A percentile compares a stretch with the other conserved stretches of the same genome.
Evolutionary conservation across 1,140 invertebrate species (phyloP).

Genomic region (Aphidius gifuensis): DNA sequence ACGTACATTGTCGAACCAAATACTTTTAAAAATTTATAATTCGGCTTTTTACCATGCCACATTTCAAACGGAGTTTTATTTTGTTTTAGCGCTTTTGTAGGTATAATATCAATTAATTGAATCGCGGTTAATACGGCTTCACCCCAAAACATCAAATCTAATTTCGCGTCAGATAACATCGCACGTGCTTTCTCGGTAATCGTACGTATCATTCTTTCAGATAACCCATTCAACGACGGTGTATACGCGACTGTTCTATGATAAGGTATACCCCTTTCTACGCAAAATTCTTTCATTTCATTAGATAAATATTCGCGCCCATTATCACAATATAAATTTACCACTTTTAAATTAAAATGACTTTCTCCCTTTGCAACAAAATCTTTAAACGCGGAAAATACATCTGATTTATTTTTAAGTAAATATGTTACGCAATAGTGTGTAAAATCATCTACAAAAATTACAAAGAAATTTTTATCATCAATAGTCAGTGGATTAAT

Average conservation of each 20-base stretch:
- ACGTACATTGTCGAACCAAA: slow-evolving; percentile 52
- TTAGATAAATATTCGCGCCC: slow-evolving; percentile 15
- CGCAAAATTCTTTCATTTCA: slow-evolving; percentile 11
- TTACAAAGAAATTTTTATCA: slow-evolving; percentile 2
- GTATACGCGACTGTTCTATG: slow-evolving; percentile 15
- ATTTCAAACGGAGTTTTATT: slow-evolving; percentile 51
- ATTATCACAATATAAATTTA: slow-evolving; percentile 18
- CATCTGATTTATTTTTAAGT: slow-evolving; percentile 19
- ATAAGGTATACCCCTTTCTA: slow-evolving; percentile 17
- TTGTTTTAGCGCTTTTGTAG: slow-evolving; percentile 41
- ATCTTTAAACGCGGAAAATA: slow-evolving; percentile 17
- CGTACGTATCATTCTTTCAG: slow-evolving; percentile 49
- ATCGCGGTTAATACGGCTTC: slow-evolving; percentile 45
- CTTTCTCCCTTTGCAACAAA: slow-evolving; percentile 3
- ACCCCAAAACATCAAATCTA: slow-evolving; percentile 40
- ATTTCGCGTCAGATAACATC: slow-evolving; percentile 38
- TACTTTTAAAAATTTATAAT: slow-evolving; percentile 49
- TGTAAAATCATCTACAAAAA: slow-evolving; percentile 23
- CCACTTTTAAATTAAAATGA: slow-evolving; percentile 7
- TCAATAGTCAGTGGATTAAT: slow-evolving; percentile 22
- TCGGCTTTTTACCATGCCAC: slow-evolving; percentile 51
- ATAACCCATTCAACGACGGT: slow-evolving; percentile 10
- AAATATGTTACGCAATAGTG: slow-evolving; percentile 26
- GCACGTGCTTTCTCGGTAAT: slow-evolving; percentile 46
- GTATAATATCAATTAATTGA: slow-evolving; percentile 24